Conservation (phyloP, 2,888 invertebrate genomes). For the Rhabditophanes sp. region DNA sequence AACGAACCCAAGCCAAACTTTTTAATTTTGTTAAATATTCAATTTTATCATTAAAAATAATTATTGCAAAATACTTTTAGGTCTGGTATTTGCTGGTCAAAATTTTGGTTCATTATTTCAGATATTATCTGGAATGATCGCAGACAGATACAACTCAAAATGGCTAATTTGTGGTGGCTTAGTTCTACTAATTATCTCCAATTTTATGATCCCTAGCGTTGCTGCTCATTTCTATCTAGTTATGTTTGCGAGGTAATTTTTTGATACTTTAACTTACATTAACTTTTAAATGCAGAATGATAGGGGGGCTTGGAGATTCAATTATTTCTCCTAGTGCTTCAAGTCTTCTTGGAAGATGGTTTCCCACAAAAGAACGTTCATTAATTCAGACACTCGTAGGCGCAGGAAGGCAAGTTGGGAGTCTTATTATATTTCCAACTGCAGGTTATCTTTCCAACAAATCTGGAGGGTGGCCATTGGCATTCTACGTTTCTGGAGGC, state of each 20-base stretch:
- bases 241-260: no score
- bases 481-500: constrained; percentile 34
- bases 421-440: constrained; percentile 29
- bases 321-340: no score
- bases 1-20: constrained; percentile 1
- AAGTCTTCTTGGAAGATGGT: no score
- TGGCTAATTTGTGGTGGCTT: constrained; percentile 33
- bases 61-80: constrained; percentile 15
- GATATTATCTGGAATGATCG: constrained; percentile 32
- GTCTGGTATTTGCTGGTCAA: constrained; percentile 38
- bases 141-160: constrained; percentile 35
- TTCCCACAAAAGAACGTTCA: constrained; percentile 39
- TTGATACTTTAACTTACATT: no score
- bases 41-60: no score
- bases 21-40: no score
- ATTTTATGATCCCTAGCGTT: constrained; percentile 26
- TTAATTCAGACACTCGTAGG: constrained; percentile 41
- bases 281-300: no score
- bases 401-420: constrained; percentile 38
- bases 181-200: constrained; percentile 26
- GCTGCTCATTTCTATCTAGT: no score
- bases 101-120: constrained; percentile 38
- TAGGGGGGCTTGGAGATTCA: no score
- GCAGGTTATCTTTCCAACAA: constrained; percentile 30
- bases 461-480: constrained; percentile 30